A percentile compares a stretch with the other conserved stretches of the same genome.
These are phyloP conservation scores for Miichthys miiuy DNA, from an alignment of 2,797 vertebrate genomes.

Conservation along the genomic window DNA sequence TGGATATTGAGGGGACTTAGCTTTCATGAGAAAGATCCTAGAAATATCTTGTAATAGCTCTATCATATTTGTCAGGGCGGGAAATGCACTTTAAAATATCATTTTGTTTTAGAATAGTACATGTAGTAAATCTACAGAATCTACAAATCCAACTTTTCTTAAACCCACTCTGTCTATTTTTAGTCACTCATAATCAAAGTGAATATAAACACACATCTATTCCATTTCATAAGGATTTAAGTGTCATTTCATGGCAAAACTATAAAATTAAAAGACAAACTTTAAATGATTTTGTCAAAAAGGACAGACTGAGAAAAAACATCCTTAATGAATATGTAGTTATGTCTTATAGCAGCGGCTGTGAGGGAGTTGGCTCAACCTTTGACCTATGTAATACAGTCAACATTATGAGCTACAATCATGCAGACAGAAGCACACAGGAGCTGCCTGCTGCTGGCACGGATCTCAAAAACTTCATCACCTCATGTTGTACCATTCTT, in stretches of 20 bases:
- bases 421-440: conserved; percentile 55
- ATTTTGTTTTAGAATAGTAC: not conserved
- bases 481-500: not conserved
- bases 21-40: not conserved
- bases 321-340: not conserved
- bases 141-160: not conserved
- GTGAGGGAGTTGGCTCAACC: conserved; percentile 47
- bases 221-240: not conserved
- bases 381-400: conserved; percentile 61
- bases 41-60: not conserved
- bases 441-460: conserved; percentile 28
- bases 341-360: conserved; percentile 3
- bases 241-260: not conserved
- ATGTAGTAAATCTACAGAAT: not conserved
- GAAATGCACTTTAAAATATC: not conserved
- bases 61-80: not conserved
- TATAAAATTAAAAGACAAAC: not conserved
- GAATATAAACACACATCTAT: not conserved
- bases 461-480: not conserved
- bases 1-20: not conserved
- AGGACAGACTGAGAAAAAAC: not conserved
- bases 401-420: conserved; percentile 42
- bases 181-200: not conserved
- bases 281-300: not conserved
- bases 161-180: not conserved